These are phyloP conservation scores for Myotis pilosus DNA, from an alignment of 2,797 vertebrate genomes.

Conservation along the genomic window DNA sequence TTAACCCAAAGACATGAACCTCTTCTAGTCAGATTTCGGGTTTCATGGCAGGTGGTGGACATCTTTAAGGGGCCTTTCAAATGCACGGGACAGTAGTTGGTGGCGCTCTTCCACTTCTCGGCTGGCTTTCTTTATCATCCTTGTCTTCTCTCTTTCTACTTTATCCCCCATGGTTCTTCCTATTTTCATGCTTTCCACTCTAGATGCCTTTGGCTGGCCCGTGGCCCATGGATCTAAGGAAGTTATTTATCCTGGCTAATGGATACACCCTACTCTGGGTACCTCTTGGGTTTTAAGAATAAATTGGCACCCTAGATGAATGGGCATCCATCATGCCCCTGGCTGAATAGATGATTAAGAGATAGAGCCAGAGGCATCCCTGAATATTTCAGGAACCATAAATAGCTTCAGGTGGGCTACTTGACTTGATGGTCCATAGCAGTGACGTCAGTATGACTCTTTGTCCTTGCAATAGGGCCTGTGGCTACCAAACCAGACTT, in stretches of 20 bases:
- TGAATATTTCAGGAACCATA: not conserved
- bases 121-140: not conserved
- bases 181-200: not conserved
- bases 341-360: not conserved
- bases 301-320: not conserved
- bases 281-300: not conserved
- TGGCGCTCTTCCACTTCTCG: not conserved
- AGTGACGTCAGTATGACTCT: not conserved
- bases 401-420: not conserved
- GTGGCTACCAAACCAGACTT: slow-evolving; percentile 58
- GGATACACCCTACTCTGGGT: not conserved
- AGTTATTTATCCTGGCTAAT: not conserved
- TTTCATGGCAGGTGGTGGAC: not conserved
- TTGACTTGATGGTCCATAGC: not conserved
- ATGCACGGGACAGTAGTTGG: no score
- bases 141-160: not conserved
- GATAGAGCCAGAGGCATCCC: not conserved
- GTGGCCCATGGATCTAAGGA: not conserved
- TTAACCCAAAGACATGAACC: not conserved
- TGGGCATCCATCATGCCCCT: not conserved
- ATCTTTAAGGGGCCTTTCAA: not conserved
- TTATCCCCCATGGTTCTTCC: not conserved
- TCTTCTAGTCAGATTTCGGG: not conserved
- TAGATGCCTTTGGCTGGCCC: not conserved
- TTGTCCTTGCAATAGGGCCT: slow-evolving; percentile 18